These are phyloP conservation scores for Cyclargus thomasi DNA, from an alignment of 1,140 invertebrate species.

Conservation along the genomic window DNA sequence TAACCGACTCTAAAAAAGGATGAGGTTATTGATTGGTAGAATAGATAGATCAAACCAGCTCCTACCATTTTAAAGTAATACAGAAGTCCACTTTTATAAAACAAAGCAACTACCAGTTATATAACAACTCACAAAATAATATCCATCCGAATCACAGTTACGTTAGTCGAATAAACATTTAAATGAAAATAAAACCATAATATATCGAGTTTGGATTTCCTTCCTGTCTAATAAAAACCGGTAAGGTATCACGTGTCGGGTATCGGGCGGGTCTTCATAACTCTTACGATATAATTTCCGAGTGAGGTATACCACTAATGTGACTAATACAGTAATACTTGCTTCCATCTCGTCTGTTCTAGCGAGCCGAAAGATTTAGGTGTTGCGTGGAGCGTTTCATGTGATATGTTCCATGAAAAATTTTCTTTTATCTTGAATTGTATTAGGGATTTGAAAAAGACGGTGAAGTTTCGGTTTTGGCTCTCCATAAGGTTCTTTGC, in stretches of 20 bases:
- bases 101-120: not conserved
- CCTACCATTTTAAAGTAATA: no score
- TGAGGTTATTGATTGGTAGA: no score
- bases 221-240: constrained; percentile 71
- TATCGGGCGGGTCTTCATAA: constrained; percentile 66
- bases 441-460: no score
- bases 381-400: constrained; percentile 39
- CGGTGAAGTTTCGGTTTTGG: no score
- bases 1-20: no score
- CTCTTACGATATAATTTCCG: constrained; percentile 68
- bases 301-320: constrained; percentile 69
- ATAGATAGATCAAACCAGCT: no score
- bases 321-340: constrained; percentile 72
- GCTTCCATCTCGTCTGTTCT: constrained; percentile 59
- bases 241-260: constrained; percentile 54
- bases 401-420: constrained; percentile 21
- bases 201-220: constrained; percentile 69
- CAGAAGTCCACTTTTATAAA: no score
- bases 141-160: not conserved
- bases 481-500: no score
- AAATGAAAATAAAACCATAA: constrained; percentile 52
- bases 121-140: not conserved
- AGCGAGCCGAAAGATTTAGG: constrained; percentile 66
- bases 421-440: constrained; percentile 10
- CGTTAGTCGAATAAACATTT: constrained; percentile 46